These are phyloP conservation scores for Lethenteron reissneri DNA, from an alignment of 2,113 vertebrate genomes.

Conservation along the genomic window DNA sequence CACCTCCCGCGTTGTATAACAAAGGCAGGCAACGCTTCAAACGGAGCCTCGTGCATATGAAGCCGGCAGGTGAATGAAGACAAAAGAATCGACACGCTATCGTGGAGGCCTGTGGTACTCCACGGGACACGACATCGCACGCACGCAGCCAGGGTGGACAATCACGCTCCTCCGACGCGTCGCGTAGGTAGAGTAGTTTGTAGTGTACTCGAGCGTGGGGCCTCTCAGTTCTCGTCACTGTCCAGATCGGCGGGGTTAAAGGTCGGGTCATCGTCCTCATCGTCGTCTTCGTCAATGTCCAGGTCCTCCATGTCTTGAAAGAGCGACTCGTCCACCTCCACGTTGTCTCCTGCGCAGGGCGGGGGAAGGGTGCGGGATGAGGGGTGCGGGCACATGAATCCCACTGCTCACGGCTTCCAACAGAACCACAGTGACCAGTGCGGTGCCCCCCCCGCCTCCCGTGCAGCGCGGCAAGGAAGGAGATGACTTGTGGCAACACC, in stretches of 20 bases:
- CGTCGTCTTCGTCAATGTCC: constrained; percentile 67
- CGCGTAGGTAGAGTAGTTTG: too few relatives aligned
- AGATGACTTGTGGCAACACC: not conserved
- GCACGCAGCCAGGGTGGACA: too few relatives aligned
- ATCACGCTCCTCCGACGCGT: too few relatives aligned
- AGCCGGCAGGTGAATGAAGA: too few relatives aligned
- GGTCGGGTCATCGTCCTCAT: constrained; percentile 27
- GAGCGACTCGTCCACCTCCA: constrained; percentile 87
- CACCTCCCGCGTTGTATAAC: too few relatives aligned
- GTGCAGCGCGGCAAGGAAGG: not conserved
- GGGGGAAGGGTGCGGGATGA: constrained; percentile 3
- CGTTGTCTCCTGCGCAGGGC: constrained; percentile 53
- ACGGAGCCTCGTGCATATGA: too few relatives aligned
- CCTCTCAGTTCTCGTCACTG: constrained; percentile 39
- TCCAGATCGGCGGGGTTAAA: constrained; percentile 57
- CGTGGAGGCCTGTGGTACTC: too few relatives aligned
- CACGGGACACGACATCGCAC: too few relatives aligned
- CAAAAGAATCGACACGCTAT: too few relatives aligned
- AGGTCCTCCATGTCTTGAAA: constrained; percentile 94
- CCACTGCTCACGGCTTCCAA: not conserved
- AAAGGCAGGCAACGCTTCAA: too few relatives aligned
- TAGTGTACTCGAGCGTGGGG: too few relatives aligned
- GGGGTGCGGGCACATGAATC: not conserved
- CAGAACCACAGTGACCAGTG: not conserved
- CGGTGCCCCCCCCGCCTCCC: not conserved